phyloP scores from a whole-genome alignment of 2,797 vertebrate species.

The Spinus olivaceus region DNA sequence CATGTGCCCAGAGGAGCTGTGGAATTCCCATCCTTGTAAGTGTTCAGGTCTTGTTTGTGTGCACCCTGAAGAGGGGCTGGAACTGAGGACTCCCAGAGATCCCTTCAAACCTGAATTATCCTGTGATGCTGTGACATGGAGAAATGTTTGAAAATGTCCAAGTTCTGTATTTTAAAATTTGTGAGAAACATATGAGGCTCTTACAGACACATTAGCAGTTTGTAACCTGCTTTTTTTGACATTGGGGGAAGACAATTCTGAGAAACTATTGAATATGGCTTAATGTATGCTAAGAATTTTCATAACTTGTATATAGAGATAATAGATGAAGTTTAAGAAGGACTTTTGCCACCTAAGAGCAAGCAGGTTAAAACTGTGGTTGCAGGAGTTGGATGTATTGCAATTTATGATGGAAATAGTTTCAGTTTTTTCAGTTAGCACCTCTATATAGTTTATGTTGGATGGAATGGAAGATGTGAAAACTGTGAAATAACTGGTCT shows the following conservation, averaged over 20 bases:
- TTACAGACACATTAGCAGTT: not conserved
- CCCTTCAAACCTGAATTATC: not conserved
- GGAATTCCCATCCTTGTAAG: not conserved
- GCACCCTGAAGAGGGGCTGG: not conserved
- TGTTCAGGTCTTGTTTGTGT: not conserved
- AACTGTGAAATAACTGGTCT: not conserved
- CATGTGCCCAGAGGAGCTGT: not conserved
- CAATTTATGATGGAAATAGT: not conserved
- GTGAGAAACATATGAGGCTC: not conserved
- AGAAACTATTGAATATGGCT: not conserved
- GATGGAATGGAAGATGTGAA: slow-evolving; percentile 12
- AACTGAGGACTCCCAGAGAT: not conserved
- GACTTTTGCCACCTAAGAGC: not conserved
- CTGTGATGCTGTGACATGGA: not conserved
- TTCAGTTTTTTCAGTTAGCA: not conserved
- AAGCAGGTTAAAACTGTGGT: not conserved
- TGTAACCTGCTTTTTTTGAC: not conserved
- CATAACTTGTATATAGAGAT: not conserved
- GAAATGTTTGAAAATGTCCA: not conserved
- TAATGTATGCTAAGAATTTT: not conserved
- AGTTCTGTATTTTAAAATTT: not conserved
- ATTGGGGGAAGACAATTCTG: not conserved
- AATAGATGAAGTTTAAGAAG: not conserved
- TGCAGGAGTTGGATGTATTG: not conserved
- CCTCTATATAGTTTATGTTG: not conserved